These are phyloP conservation scores for Gasterosteus aculeatus DNA, from an alignment of 2,113 vertebrate genomes.

Conservation along the genomic window DNA sequence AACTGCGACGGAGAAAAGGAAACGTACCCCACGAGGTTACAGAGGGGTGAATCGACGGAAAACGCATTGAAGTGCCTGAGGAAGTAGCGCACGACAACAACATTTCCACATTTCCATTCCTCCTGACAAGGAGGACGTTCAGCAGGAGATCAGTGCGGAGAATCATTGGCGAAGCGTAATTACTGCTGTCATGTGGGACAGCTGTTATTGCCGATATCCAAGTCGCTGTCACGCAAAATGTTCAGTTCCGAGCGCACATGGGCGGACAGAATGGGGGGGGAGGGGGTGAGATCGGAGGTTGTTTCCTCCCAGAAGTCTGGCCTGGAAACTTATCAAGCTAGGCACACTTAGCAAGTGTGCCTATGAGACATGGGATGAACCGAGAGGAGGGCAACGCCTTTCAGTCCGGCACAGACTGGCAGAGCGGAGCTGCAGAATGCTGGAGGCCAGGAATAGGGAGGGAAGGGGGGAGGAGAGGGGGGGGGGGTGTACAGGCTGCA, in stretches of 20 bases:
- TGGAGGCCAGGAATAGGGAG: background rate
- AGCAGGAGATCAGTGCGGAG: background rate
- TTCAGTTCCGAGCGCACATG: slow-evolving; percentile 9
- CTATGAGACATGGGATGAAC: slow-evolving; percentile 20
- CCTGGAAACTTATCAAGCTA: slow-evolving; percentile 16
- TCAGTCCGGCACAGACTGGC: slow-evolving; percentile 8
- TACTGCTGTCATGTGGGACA: slow-evolving; percentile 65
- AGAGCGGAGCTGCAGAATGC: slow-evolving; percentile 16
- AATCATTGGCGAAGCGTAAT: slow-evolving; percentile 43
- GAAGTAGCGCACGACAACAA: background rate
- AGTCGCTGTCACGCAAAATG: slow-evolving; percentile 30
- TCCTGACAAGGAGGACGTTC: background rate
- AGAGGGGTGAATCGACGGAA: slow-evolving; percentile 21
- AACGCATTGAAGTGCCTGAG: background rate
- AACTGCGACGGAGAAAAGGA: slow-evolving; percentile 8
- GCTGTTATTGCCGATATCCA: slow-evolving; percentile 9
- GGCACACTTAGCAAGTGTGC: no score
- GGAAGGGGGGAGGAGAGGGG: background rate
- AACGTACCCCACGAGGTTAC: slow-evolving; percentile 11
- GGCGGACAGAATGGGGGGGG: background rate
- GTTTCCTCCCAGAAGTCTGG: slow-evolving; percentile 33
- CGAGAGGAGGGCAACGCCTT: slow-evolving; percentile 16
- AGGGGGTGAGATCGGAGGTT: background rate
- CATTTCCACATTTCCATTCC: background rate
- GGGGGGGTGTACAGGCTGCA: background rate